Conservation (phyloP, 2,888 invertebrate species). For the Sminthurides aquaticus region DNA sequence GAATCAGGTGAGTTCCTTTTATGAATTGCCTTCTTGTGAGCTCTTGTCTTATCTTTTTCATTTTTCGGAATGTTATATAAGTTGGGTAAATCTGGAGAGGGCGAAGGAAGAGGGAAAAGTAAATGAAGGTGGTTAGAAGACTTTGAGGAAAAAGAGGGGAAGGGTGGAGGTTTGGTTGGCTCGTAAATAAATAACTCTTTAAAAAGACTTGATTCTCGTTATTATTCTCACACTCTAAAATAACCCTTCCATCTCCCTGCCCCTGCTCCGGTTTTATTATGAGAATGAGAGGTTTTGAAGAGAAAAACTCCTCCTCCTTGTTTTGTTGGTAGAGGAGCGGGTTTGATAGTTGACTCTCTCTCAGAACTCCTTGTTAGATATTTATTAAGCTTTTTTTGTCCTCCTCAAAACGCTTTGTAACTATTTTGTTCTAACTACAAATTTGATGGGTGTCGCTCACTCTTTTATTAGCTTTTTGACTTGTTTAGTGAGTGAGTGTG, state of each 20-base stretch:
- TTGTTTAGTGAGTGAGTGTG: not conserved
- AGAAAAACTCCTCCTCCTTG: no score
- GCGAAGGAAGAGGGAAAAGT: not conserved
- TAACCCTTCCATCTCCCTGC: not conserved
- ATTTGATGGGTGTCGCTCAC: not conserved
- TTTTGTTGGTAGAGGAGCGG: no score
- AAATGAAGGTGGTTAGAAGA: not conserved
- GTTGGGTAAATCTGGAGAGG: no score
- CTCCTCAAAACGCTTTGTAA: not conserved
- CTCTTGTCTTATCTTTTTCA: no score
- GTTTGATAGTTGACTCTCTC: not conserved
- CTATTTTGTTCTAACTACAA: not conserved
- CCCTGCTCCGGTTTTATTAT: no score
- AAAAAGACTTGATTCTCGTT: not conserved
- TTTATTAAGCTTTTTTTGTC: not conserved
- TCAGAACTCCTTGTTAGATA: not conserved
- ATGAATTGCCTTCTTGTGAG: no score
- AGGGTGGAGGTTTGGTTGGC: no score
- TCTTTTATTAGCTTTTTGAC: not conserved
- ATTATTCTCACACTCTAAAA: not conserved
- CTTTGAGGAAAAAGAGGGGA: no score
- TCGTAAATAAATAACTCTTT: not conserved
- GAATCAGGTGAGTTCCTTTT: no score
- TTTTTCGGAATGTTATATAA: no score
- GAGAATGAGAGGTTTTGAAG: no score